Evolutionary conservation across 2,888 invertebrate species (phyloP).

Genomic region (Rugalucina vietnamica): DNA sequence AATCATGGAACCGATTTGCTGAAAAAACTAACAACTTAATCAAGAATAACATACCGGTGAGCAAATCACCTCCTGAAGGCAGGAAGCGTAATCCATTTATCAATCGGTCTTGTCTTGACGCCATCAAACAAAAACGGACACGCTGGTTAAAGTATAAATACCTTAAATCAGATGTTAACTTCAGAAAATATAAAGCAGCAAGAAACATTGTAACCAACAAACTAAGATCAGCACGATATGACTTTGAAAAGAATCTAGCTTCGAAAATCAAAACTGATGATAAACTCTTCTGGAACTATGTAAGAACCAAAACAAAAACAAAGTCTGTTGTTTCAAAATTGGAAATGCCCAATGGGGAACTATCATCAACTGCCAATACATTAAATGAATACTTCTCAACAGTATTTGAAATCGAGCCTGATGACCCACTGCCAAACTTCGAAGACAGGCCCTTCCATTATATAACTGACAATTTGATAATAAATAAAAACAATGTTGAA

Average conservation of each 20-base stretch:
- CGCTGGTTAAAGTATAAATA: constrained; percentile 3
- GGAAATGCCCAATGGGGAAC: neutral
- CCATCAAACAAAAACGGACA: neutral
- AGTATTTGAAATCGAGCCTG: too few species aligned
- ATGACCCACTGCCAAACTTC: neutral
- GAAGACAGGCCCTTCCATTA: too few species aligned
- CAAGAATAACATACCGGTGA: neutral
- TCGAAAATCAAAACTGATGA: neutral
- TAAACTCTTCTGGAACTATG: neutral
- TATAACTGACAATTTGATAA: too few species aligned
- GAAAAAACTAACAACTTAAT: neutral
- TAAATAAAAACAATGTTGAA: too few species aligned
- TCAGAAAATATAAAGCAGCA: neutral
- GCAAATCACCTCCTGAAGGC: neutral
- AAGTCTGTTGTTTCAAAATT: neutral
- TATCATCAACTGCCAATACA: neutral
- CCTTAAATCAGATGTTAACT: neutral
- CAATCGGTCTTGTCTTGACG: neutral
- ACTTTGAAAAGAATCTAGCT: neutral
- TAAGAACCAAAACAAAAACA: neutral
- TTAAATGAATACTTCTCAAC: neutral
- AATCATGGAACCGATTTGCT: neutral
- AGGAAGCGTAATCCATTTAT: neutral
- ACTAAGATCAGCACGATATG: neutral
- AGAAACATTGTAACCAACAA: neutral